Evolutionary conservation across 2,797 vertebrate genomes (phyloP).

Genomic region (Euphonia xanthogaster): DNA sequence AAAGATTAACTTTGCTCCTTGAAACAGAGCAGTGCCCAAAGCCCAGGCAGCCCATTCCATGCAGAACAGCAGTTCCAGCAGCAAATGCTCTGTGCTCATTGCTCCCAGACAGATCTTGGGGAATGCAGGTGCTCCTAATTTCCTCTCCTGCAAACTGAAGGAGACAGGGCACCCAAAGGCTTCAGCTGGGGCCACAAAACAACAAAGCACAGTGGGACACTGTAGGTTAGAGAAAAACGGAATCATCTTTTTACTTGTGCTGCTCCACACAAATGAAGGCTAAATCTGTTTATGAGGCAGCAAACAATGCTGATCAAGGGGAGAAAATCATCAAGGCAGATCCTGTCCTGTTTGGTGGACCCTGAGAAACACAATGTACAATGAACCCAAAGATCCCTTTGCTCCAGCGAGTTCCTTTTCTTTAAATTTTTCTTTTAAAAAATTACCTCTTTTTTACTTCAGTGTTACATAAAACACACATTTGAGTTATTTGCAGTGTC

Average conservation of each 20-base stretch:
- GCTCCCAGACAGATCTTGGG: background rate
- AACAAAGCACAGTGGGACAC: background rate
- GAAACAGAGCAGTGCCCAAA: background rate
- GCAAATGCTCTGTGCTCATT: background rate
- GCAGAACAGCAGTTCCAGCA: background rate
- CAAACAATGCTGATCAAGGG: background rate
- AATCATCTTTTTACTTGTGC: fast-evolving
- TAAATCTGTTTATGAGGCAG: background rate
- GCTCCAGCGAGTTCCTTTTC: background rate
- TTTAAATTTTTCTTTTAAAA: no score
- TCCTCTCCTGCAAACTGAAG: background rate
- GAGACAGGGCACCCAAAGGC: background rate
- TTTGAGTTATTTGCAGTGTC: background rate
- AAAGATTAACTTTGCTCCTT: background rate
- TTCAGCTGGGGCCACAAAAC: background rate
- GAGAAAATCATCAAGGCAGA: background rate
- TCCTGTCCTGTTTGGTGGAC: background rate
- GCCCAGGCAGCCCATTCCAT: background rate
- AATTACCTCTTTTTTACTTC: background rate
- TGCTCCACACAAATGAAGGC: background rate
- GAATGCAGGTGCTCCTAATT: background rate
- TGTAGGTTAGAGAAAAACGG: fast-evolving
- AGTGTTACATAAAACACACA: background rate
- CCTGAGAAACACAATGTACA: background rate
- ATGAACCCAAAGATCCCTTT: background rate